Conservation (phyloP, 1,140 invertebrate genomes). For the Octopus bimaculoides region DNA sequence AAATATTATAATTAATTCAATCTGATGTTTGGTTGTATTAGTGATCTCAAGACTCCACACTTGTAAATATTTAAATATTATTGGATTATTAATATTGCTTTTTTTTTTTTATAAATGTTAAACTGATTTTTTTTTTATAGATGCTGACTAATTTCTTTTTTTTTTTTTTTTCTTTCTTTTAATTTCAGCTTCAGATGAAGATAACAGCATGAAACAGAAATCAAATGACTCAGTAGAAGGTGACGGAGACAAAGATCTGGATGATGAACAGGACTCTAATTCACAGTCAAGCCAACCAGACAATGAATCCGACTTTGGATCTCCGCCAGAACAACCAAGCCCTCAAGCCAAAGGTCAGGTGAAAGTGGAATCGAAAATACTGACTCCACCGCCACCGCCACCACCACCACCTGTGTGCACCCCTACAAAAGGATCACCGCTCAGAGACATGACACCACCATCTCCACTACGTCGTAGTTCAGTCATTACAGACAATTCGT, state of each 20-base stretch:
- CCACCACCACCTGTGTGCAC: constrained; percentile 21
- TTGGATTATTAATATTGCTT: too few relatives aligned
- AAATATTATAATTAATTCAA: too few relatives aligned
- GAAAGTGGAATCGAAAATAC: neutral
- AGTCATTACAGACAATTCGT: neutral
- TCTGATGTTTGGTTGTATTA: too few relatives aligned
- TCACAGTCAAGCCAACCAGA: neutral
- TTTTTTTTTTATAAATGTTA: too few relatives aligned
- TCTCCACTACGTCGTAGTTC: constrained; percentile 6
- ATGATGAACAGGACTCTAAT: neutral
- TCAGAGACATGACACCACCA: neutral
- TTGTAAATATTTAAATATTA: too few relatives aligned
- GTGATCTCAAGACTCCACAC: too few relatives aligned
- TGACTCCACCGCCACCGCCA: neutral
- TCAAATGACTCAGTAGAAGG: neutral
- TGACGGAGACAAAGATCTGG: neutral
- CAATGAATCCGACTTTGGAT: constrained; percentile 3
- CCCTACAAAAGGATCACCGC: constrained; percentile 22
- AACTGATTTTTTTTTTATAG: too few relatives aligned
- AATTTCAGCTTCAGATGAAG: constrained; percentile 10
- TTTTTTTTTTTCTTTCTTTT: neutral
- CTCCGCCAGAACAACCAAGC: neutral
- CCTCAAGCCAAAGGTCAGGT: neutral
- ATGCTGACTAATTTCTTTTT: neutral
- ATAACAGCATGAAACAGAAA: constrained; percentile 9